Base-by-base conservation (phyloP, 2,888 invertebrate species). In the Dynastes maya region DNA sequence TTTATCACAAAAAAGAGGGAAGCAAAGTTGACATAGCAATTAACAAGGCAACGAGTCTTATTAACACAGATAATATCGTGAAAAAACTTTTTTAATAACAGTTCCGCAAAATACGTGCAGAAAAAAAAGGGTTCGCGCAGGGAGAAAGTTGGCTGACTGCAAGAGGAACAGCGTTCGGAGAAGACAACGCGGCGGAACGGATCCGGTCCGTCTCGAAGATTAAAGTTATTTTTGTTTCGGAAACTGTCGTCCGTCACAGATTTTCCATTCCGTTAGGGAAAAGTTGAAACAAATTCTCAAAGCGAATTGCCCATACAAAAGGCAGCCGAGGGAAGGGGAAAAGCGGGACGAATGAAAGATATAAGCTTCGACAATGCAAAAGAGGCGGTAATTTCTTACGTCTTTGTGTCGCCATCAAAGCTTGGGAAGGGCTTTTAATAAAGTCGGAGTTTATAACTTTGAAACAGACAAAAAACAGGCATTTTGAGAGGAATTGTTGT, bases 221-320 rank as follows among this genome's bases (percentile, higher is more conserved):
- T 76, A 67, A 76, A 76, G 76, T 76, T 76, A 68, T 67, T 76
- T 76, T 67, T 67, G 76, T 76, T 76, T 76, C 67, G 76, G 6
- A 72, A 72, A 67, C 67, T 45, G 76, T 67, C 67, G 76, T 76
- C 76, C 76, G 76, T 76, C 68, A 76, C 67, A 58, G 76, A 68
- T 67, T 76, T 67, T 68, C 76, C 40, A 55, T 76, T 67, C 76
- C 76, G 53, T 55, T 53, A 27, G 68, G 32, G 58, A 72, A 64
- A 76, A 76, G 76, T 76, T 76, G 76, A 76, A 76, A 76, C 58
- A 67, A 76, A 76, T 76, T 76, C 55, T 37, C 55, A 16, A 53
- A 53, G 76, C 63, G 76, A 64, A 64, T 64, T 65, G 65, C 37
- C 51, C 49, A 27, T 51, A 51, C 16, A 63, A 63, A 64, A 63